Base-by-base conservation (phyloP, 1,140 invertebrate species). In the Drosophila lacertosa region DNA sequence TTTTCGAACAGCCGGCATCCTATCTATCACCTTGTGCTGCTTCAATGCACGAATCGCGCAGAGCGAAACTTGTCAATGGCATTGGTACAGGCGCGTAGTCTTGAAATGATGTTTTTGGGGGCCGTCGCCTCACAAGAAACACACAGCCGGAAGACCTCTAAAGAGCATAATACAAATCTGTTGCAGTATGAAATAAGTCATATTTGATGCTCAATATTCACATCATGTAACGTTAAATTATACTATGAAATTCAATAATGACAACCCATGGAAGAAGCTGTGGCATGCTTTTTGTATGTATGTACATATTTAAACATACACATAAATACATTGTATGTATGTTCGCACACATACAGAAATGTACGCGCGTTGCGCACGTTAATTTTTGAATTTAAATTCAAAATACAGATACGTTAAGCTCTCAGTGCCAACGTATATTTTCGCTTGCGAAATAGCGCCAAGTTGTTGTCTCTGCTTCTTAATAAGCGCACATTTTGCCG, bases 361-460 rank as follows among this genome's bases (percentile, higher is more conserved):
- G 63, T 15, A 29, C 58, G 33, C 15, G 10, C 32, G 32, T 51
- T 44, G 35, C 33, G 59, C 39, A 44, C 79, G 79, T 82, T 82
- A 82, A 60, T 44, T 83, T 82, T 82, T 71, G 35, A 82, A 82
- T 78, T 78, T 57, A 48, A 78, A 82, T 82, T 82, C 22, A 77
- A 82, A 68, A 74, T 15, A 20, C 24, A 40, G 24, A 59, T 26
- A 68, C 74, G 78, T 66, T 80, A 79, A 58, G 59, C 64, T 74
- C 64, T 74, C 60, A 42, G 18, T 42, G 42, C 37, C 72, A 62
- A 63, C 65, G 35, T 58, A 53, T 62, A 35, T 57, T 39, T 57
- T 66, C 32, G 45, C 24, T 73, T 77, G 42, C 33, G 33, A 82
- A 76, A 74, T 58, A 57, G 44, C 67, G 67, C 51, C 60, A 55